Base-by-base conservation (phyloP, 2,797 vertebrate genomes). In the Aeoliscus strigatus region DNA sequence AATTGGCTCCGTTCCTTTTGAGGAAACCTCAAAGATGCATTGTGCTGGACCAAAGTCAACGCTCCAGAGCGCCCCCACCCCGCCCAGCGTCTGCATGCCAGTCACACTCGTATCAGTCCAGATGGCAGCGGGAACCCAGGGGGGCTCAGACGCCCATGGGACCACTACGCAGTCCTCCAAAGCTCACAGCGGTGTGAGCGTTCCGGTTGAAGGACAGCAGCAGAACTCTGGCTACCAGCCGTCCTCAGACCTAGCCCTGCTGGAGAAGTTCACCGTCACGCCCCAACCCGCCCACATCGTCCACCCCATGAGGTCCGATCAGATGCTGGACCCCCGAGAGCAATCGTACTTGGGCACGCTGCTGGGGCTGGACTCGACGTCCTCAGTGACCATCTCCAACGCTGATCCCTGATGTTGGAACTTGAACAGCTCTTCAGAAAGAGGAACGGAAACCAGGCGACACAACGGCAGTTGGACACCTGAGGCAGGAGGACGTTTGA, bases 181-280 rank as follows among this genome's bases (percentile, higher is more conserved):
- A 27, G 43, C 60, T 30, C 83, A 78, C 27, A 50, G 63, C 2
- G 67, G 60, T 1, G 69, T 70, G 51, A 86, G 1, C 85, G 75
- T 37, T 79, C 47, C 82, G 79, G 5, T 73, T 70, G 28, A 73
- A 85, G 59, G 69, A 75, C 75, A 87, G 0, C 88, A 88, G 51
- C 73, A 88, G 25, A 41, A 82, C 2, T 37, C 91, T 0, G 87
- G 59, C 30, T 98, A 93, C 69, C 94, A 92, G 28, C 81, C 90
- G 0, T 66, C 91, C 0, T 57, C 93, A 0, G 96, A 97, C 45
- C 80, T 99, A 15, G 89, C 92, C 1, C 97, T 96, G 70, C 78
- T 99, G 12, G 96, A 99, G 66, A 99, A 98, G 51, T 99, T 96
- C 28, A 94, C 93, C 2, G 89, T 98, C 15, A 94, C 90, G n/a